Conservation (phyloP, 2,797 vertebrate genomes). For the Acipenser oxyrinchus region DNA sequence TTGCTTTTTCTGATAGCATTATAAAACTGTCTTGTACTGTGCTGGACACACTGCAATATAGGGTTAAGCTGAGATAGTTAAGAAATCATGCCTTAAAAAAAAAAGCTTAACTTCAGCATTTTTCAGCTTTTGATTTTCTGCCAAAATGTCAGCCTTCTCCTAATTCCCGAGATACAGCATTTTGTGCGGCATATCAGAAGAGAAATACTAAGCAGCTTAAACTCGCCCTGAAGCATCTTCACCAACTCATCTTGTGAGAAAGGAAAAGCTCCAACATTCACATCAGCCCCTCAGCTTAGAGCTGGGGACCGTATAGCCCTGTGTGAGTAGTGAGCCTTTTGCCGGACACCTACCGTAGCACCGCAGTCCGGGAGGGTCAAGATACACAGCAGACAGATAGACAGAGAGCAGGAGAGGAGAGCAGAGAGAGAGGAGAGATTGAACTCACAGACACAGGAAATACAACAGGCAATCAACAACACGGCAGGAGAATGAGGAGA, state of each 20-base stretch:
- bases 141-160: conserved; percentile 37
- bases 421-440: conserved; percentile 64
- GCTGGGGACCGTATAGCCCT: conserved; percentile 51
- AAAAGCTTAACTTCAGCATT: conserved; percentile 15
- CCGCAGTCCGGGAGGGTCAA: conserved; percentile 63
- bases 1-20: no score
- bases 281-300: conserved; percentile 60
- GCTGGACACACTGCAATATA: no score
- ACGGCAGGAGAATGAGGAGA: conserved; percentile 42
- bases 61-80: no score
- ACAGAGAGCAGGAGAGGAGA: conserved; percentile 61
- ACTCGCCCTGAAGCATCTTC: conserved; percentile 57
- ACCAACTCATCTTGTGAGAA: conserved; percentile 64
- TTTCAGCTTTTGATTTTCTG: conserved; percentile 17
- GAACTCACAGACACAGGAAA: conserved; percentile 66
- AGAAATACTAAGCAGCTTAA: conserved; percentile 59
- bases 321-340: conserved; percentile 58
- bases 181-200: conserved; percentile 55
- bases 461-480: conserved; percentile 56
- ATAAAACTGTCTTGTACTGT: no score
- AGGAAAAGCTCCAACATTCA: conserved; percentile 63
- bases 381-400: conserved; percentile 66
- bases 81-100: conserved; percentile 9
- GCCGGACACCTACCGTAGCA: conserved; percentile 74
- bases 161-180: conserved; percentile 50